Conservation (phyloP, 2,888 invertebrate species). For the Reticulitermes lucifugus region DNA sequence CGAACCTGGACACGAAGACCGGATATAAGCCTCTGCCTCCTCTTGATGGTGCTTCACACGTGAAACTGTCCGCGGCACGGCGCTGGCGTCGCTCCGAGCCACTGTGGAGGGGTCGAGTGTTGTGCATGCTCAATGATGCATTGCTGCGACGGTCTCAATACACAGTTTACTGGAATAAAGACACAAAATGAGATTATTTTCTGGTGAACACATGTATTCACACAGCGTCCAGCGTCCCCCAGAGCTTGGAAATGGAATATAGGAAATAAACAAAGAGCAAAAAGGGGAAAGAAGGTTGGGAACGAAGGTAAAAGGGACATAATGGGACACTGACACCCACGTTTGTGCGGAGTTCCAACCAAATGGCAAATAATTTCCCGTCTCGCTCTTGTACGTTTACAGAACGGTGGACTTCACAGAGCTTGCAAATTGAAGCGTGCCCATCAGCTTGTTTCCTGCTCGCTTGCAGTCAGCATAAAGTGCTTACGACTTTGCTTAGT, state of each 20-base stretch:
- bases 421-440: conserved; percentile 1
- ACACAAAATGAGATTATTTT: not conserved
- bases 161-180: conserved; percentile 29
- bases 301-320: not conserved
- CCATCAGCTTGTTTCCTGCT: conserved; percentile 5
- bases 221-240: conserved; percentile 47
- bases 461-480: not conserved
- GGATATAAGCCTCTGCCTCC: conserved; percentile 38
- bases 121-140: not conserved
- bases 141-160: not conserved
- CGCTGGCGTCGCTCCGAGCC: not conserved
- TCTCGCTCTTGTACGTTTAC: not conserved
- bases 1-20: not conserved
- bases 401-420: no score
- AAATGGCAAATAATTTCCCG: not conserved
- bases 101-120: conserved; percentile 32
- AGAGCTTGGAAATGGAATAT: conserved; percentile 46
- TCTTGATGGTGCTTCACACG: conserved; percentile 49
- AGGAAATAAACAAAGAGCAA: conserved; percentile 22
- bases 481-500: not conserved
- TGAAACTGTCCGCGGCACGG: conserved; percentile 38
- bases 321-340: conserved; percentile 46
- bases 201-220: conserved; percentile 18
- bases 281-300: not conserved
- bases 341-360: conserved; percentile 47